Conservation (phyloP, 2,113 vertebrate species). For the Oreocharis arfaki region DNA sequence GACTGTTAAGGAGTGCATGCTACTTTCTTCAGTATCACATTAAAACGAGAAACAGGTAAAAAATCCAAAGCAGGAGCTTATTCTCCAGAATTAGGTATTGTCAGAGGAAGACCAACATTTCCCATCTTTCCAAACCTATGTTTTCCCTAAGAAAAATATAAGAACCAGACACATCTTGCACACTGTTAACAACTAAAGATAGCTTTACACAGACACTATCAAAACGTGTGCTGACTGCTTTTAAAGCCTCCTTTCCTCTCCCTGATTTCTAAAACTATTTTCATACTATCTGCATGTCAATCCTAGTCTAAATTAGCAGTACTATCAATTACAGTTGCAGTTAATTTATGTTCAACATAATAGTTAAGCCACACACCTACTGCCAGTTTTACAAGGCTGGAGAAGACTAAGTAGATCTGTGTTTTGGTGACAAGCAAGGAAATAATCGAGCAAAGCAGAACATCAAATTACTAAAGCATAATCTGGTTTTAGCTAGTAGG, state of each 20-base stretch:
- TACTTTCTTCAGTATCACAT: not conserved
- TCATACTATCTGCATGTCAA: not conserved
- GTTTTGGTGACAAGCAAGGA: not conserved
- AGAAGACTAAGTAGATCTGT: not conserved
- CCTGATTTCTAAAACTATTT: not conserved
- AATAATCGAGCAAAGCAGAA: not conserved
- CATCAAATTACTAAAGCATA: not conserved
- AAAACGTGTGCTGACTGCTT: not conserved
- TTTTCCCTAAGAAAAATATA: not conserved
- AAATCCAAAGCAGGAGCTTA: not conserved
- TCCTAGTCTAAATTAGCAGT: not conserved
- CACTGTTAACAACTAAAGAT: not conserved
- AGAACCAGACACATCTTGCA: not conserved
- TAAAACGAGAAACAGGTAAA: not conserved
- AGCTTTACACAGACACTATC: not conserved
- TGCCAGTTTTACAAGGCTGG: not conserved
- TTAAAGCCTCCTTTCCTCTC: not conserved
- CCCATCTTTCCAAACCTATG: not conserved
- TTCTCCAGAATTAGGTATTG: not conserved
- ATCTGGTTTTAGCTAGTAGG: not conserved
- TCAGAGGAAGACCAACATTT: not conserved
- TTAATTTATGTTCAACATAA: not conserved
- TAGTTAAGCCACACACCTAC: not conserved
- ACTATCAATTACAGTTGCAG: not conserved
- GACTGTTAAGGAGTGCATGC: not conserved